Conservation (phyloP, 2,888 invertebrate species). For the Dendrolimus pini region DNA sequence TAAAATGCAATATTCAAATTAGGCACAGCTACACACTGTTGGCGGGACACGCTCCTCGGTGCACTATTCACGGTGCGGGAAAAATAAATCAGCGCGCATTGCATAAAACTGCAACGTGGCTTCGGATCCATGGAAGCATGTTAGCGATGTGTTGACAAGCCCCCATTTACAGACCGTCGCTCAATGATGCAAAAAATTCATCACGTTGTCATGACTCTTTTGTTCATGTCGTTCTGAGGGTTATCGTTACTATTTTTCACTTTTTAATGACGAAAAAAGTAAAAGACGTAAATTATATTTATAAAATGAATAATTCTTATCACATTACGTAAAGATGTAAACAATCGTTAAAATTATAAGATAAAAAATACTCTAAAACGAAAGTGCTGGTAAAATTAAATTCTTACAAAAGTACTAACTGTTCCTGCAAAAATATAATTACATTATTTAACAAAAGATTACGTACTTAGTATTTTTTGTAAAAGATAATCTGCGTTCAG, state of each 20-base stretch:
- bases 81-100: conserved; percentile 56
- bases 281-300: no score
- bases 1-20: conserved; percentile 29
- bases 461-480: no score
- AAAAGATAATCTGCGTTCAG: no score
- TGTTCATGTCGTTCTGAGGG: neutral
- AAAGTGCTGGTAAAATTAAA: no score
- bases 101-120: conserved; percentile 47
- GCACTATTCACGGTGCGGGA: conserved; percentile 27
- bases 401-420: no score
- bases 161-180: conserved; percentile 23
- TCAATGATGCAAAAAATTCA: conserved; percentile 6
- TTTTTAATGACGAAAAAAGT: no score
- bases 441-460: no score
- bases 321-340: no score
- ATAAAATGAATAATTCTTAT: no score
- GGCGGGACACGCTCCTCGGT: conserved; percentile 6
- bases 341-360: no score
- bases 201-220: neutral
- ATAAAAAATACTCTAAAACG: no score
- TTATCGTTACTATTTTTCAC: neutral
- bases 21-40: conserved; percentile 23
- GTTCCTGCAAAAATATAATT: no score
- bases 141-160: conserved; percentile 40
- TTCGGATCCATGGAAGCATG: conserved; percentile 40